Evolutionary conservation across 2,113 vertebrate genomes (phyloP).

Genomic region (Ailurus styani): DNA sequence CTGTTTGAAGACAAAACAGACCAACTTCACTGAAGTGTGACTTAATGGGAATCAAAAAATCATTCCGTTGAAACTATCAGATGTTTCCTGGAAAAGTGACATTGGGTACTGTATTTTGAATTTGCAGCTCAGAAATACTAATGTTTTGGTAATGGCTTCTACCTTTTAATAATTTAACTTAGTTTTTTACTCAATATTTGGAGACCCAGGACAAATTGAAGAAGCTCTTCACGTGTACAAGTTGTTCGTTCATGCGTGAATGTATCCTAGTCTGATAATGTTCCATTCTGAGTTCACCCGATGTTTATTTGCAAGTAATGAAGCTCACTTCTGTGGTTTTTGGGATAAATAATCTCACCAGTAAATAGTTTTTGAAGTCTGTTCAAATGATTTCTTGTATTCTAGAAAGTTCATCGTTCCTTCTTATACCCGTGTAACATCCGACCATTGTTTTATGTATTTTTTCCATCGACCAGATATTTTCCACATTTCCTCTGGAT

Average conservation of each 20-base stretch:
- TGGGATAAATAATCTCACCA: background rate
- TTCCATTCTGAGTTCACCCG: background rate
- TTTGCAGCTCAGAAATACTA: background rate
- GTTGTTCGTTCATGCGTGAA: background rate
- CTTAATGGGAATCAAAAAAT: accelerated
- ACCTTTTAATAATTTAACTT: background rate
- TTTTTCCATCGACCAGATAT: background rate
- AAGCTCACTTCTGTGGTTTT: background rate
- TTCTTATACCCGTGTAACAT: background rate
- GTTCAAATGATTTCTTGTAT: background rate
- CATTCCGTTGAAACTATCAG: background rate
- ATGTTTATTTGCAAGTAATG: background rate
- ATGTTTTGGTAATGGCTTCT: background rate
- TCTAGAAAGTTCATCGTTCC: background rate
- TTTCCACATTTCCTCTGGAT: background rate
- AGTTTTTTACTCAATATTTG: background rate
- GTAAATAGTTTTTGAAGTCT: background rate
- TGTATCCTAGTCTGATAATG: too few species aligned
- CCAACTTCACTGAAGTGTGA: background rate
- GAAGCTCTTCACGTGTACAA: background rate
- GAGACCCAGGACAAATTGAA: background rate
- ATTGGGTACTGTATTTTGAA: background rate
- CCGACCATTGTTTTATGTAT: background rate
- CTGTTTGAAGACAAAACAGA: background rate
- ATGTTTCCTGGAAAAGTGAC: background rate